phyloP scores from a whole-genome alignment of 2,113 vertebrate species.

The Tenebrosternarchus preto region DNA sequence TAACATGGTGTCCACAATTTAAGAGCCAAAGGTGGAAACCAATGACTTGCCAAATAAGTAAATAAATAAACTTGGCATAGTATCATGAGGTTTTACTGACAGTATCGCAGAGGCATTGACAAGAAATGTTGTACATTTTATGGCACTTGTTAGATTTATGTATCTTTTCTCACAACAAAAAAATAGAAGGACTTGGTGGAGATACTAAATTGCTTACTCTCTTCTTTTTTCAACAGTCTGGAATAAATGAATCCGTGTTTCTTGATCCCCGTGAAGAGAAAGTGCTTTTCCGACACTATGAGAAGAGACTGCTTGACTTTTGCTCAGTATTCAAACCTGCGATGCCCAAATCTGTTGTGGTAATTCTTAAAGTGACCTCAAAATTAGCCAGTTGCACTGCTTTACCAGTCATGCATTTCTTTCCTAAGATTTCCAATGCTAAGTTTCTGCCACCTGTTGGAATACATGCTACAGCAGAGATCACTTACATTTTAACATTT shows the following conservation, averaged over 20 bases:
- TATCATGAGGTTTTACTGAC: too few relatives aligned
- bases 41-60: too few relatives aligned
- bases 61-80: too few relatives aligned
- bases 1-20: too few relatives aligned
- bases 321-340: constrained; percentile 86
- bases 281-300: constrained; percentile 87
- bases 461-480: neutral
- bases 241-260: constrained; percentile 70
- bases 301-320: constrained; percentile 89
- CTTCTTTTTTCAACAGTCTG: constrained; percentile 57
- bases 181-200: neutral
- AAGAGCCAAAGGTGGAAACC: too few relatives aligned
- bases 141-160: too few relatives aligned
- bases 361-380: constrained; percentile 63
- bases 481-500: neutral
- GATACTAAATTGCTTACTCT: neutral
- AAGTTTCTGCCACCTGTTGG: neutral
- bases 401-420: neutral
- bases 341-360: constrained; percentile 94
- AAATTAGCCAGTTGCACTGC: neutral
- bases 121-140: too few relatives aligned
- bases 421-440: neutral
- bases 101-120: too few relatives aligned
- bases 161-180: neutral
- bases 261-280: constrained; percentile 85